phyloP scores from a whole-genome alignment of 1,140 invertebrate genomes.

The Nilaparvata lugens region DNA sequence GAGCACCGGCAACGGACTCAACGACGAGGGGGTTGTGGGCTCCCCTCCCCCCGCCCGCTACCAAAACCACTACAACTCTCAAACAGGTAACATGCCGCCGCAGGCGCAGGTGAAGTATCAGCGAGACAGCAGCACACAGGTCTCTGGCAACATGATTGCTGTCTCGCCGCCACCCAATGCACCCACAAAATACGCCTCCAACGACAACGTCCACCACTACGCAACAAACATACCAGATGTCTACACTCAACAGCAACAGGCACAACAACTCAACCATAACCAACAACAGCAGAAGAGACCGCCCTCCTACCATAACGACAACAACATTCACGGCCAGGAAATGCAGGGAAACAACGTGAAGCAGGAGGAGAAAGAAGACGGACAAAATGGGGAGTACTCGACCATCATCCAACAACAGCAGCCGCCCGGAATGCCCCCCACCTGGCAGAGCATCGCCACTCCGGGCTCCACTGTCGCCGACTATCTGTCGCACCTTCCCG shows the following conservation, averaged over 20 bases:
- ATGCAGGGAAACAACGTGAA: conserved; percentile 16
- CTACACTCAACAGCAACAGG: conserved; percentile 13
- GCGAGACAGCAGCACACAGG: conserved; percentile 23
- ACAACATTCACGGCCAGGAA: conserved; percentile 9
- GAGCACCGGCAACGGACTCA: conserved; percentile 11
- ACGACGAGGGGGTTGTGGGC: conserved; percentile 15
- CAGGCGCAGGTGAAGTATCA: conserved; percentile 23
- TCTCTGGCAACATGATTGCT: conserved; percentile 19
- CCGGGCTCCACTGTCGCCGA: conserved; percentile 71
- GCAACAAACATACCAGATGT: conserved; percentile 12
- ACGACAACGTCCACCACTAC: conserved; percentile 19
- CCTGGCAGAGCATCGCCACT: conserved; percentile 66
- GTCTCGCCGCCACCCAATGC: conserved; percentile 12
- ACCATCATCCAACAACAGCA: conserved; percentile 16
- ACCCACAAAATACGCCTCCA: neutral
- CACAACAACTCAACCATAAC: conserved; percentile 9
- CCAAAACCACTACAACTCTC: conserved; percentile 18
- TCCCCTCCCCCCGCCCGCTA: conserved; percentile 16
- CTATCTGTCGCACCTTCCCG: conserved; percentile 67
- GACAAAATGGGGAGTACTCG: conserved; percentile 14
- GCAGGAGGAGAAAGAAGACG: conserved; percentile 19
- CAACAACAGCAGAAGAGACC: conserved; percentile 3
- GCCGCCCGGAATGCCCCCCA: conserved; percentile 27
- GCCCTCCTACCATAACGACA: conserved; percentile 12
- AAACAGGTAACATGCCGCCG: neutral